These are phyloP conservation scores for Rhodeus uyekii DNA, from an alignment of 2,797 vertebrate genomes.

Conservation along the genomic window DNA sequence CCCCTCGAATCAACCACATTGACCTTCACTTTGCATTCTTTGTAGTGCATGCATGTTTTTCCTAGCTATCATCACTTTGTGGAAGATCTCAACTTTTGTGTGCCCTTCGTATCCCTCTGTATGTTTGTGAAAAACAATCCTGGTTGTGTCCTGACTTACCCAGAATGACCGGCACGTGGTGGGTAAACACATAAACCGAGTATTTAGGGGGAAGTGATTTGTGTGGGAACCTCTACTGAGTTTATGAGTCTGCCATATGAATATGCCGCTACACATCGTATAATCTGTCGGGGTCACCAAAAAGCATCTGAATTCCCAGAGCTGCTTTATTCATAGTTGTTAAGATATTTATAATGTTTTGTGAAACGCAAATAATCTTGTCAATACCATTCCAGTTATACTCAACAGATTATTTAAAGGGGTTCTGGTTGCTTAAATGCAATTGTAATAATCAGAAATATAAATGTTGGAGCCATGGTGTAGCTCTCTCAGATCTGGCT, in stretches of 20 bases:
- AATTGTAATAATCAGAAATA: not conserved
- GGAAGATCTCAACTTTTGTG: not conserved
- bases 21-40: conserved; percentile 76
- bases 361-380: not conserved
- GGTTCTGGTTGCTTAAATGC: not conserved
- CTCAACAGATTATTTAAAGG: not conserved
- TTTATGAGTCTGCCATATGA: conserved; percentile 55
- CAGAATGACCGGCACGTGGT: not conserved
- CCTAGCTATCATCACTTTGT: conserved; percentile 33
- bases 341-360: not conserved
- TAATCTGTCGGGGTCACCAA: conserved; percentile 45
- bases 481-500: not conserved
- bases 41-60: conserved; percentile 31
- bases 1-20: conserved; percentile 64
- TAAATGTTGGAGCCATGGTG: not conserved
- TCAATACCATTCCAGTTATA: not conserved
- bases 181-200: conserved; percentile 50
- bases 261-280: conserved; percentile 42
- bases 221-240: conserved; percentile 51
- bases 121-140: not conserved
- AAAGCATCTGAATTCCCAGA: conserved; percentile 36
- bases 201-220: conserved; percentile 54
- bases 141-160: conserved; percentile 1
- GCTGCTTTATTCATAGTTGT: not conserved
- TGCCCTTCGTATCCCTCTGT: not conserved